Base-by-base conservation (phyloP, 2,113 vertebrate species). In the Glaucomys volans region DNA sequence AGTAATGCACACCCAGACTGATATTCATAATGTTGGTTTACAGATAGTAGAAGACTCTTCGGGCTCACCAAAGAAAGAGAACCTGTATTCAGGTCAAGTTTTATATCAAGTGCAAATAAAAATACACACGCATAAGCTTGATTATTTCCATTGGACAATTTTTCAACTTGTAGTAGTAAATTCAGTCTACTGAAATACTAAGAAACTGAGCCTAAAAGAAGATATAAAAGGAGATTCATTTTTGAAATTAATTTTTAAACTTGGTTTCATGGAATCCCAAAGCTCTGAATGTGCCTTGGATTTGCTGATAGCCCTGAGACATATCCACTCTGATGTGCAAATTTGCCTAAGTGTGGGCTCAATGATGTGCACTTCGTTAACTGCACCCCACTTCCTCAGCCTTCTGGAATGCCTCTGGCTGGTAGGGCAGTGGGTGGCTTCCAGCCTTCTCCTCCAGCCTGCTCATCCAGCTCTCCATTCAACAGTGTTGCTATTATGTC, bases 211-310 rank as follows among this genome's bases (percentile, higher is more conserved):
- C 7, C 35, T 12, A 64, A 24, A 40, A 81, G 54, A 24, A 82
- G 44, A 13, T 28, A 67, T 32, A 52, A 59, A 79, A 77, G 72
- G 81, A 22, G 50, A 37, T 87, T 52, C 3, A 47, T 74, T 82
- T 90, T 54, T 42, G 89, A 52, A 85, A 91, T 67, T n/a, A 47
- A 47, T 28, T 67, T 84, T 95, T 64, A 91, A 66, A 86, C 18
- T 76, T 59, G 47, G 50, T 76, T 88, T 82, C 59, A 47, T 22
- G 24, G 87, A 64, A 6, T 83, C n/a, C 57, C 42, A 82, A 82
- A 30, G 57, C 47, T 52, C 64, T 86, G 32, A 89, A 24, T 4
- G 11, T 5, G 28, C 20, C n/a, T 67, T 3, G 1, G 28, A 11
- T 57, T 52, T 59, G 2, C 13, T 32, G 11, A 77, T 24, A 59